phyloP scores from a whole-genome alignment of 2,113 vertebrate genomes.

The Catagonus wagneri region DNA sequence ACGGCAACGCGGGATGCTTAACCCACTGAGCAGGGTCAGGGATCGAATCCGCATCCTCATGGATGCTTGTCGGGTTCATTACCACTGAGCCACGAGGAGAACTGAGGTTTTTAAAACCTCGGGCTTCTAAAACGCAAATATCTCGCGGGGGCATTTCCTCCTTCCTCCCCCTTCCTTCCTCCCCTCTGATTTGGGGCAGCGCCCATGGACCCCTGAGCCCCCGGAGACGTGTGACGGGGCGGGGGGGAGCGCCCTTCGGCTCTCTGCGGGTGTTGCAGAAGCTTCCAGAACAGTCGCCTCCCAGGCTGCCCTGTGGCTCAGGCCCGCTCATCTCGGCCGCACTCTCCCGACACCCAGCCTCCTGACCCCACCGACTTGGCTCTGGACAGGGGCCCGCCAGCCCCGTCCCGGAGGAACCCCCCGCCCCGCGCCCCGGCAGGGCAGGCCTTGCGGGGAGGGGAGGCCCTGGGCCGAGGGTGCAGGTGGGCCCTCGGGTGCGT shows the following conservation, averaged over 20 bases:
- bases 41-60: too few relatives aligned
- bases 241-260: fast-evolving
- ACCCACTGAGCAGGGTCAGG: too few relatives aligned
- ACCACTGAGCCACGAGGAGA: too few relatives aligned
- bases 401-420: not conserved
- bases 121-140: not conserved
- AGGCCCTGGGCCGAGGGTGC: fast-evolving
- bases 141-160: fast-evolving
- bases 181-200: fast-evolving
- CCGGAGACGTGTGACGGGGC: not conserved
- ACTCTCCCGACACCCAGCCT: too few relatives aligned
- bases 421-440: fast-evolving
- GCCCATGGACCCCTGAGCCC: not conserved
- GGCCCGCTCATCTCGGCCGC: too few relatives aligned
- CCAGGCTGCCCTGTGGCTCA: not conserved
- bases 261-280: not conserved
- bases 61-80: too few relatives aligned
- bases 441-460: fast-evolving
- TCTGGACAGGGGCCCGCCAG: fast-evolving
- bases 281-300: not conserved
- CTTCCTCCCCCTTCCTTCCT: not conserved
- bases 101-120: too few relatives aligned
- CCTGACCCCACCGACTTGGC: fast-evolving
- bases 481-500: fast-evolving
- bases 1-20: too few relatives aligned